Conservation (phyloP, 2,797 vertebrate genomes). For the Pitangus sulphuratus region DNA sequence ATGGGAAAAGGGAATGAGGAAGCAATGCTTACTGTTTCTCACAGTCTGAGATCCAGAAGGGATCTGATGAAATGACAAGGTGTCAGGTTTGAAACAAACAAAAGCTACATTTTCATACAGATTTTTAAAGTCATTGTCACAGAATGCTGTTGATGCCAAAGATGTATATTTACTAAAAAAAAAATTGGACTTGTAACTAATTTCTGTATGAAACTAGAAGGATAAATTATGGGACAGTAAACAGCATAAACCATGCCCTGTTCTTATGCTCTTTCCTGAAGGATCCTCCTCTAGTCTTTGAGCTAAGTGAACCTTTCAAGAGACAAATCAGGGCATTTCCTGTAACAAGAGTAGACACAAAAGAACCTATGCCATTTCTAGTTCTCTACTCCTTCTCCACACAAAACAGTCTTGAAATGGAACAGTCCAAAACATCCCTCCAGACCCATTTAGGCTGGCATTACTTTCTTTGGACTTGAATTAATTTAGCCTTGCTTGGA, state of each 20-base stretch:
- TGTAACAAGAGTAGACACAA: background rate
- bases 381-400: background rate
- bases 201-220: background rate
- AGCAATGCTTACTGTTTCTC: background rate
- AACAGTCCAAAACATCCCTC: background rate
- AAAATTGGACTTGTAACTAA: background rate
- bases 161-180: background rate
- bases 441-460: background rate
- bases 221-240: background rate
- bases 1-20: background rate
- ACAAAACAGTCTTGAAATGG: background rate
- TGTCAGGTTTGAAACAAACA: background rate
- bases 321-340: background rate
- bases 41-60: background rate
- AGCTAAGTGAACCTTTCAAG: background rate
- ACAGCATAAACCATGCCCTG: background rate
- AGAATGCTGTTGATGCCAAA: background rate
- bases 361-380: background rate
- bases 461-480: background rate
- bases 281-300: background rate
- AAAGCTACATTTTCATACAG: background rate
- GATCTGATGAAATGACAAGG: background rate
- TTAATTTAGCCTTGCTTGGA: background rate
- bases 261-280: background rate
- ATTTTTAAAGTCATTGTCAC: background rate